Evolutionary conservation across 2,113 vertebrate genomes (phyloP).

Genomic region (chimpanzee (Pan troglodytes)): NHGRI_mPanTro3-v2.1_pri NC_072398.2:186509001-186509500

Average conservation of each 20-base stretch:
- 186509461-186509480: background rate
- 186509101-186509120: background rate
- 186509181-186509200: background rate
- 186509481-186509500: no score
- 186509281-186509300: background rate
- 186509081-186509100: slow-evolving; percentile 26
- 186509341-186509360: background rate
- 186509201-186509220: background rate
- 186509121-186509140: background rate
- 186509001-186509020: background rate
- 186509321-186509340: background rate
- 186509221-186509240: background rate
- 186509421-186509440: background rate
- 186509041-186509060: background rate
- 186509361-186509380: background rate
- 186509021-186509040: slow-evolving; percentile 30
- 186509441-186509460: background rate
- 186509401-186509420: background rate
- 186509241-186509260: slow-evolving; percentile 11
- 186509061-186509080: background rate
- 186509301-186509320: background rate
- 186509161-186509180: background rate
- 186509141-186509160: background rate
- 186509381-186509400: background rate
- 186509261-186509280: background rate